Conservation (phyloP, 1,140 invertebrate genomes). For the Drosophila mayri region DNA sequence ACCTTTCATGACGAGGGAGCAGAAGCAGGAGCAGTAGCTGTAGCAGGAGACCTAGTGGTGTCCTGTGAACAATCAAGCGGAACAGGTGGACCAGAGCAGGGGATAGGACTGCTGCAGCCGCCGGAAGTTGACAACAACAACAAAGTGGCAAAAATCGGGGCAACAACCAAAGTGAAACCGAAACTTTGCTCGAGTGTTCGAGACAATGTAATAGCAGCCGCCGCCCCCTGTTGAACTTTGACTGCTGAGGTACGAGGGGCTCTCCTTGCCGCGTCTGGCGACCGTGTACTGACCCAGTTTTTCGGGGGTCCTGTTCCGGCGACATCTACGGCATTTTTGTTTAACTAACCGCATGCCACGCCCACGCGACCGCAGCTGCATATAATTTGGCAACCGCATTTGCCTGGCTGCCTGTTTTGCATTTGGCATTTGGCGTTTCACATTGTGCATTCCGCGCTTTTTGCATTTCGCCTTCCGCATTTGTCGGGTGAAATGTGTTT, state of each 20-base stretch:
- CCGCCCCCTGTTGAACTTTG: constrained; percentile 38
- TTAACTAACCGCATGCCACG: constrained; percentile 70
- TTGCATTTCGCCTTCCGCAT: constrained; percentile 11
- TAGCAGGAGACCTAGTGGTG: constrained; percentile 13
- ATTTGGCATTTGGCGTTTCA: constrained; percentile 32
- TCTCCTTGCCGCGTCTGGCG: constrained; percentile 33
- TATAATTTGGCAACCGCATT: constrained; percentile 68
- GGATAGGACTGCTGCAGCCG: constrained; percentile 2
- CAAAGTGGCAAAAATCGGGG: constrained; percentile 36
- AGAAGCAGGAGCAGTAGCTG: neutral
- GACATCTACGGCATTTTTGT: constrained; percentile 55
- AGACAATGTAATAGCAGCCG: constrained; percentile 42
- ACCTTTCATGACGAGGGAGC: constrained; percentile 75
- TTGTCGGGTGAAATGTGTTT: constrained; percentile 38
- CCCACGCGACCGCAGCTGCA: constrained; percentile 52
- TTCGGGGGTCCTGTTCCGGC: constrained; percentile 1
- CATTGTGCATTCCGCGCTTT: constrained; percentile 22
- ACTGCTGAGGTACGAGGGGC: neutral
- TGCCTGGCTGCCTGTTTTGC: constrained; percentile 32
- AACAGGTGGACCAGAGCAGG: constrained; percentile 58
- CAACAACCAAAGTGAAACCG: constrained; percentile 40
- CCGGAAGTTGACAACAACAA: constrained; percentile 48
- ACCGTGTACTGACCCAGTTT: constrained; percentile 56
- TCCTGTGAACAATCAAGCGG: constrained; percentile 68
- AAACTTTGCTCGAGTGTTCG: constrained; percentile 64